Conservation (phyloP, 2,797 vertebrate species). For the Xyrichtys novacula region DNA sequence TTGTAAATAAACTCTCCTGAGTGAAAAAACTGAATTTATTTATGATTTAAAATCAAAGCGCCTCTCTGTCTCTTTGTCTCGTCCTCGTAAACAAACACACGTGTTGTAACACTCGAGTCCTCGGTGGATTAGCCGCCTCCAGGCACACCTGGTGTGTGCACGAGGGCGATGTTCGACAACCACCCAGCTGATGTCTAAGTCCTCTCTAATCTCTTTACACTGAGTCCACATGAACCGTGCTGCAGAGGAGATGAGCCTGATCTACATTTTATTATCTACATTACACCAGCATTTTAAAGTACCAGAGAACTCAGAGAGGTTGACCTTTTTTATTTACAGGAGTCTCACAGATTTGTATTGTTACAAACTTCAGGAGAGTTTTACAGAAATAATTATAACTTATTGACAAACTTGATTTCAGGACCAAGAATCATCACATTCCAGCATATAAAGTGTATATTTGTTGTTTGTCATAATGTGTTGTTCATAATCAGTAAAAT, state of each 20-base stretch:
- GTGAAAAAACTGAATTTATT: background rate
- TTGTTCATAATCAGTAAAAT: constrained; percentile 9
- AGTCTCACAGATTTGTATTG: background rate
- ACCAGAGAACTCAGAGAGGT: background rate
- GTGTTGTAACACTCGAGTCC: constrained; percentile 64
- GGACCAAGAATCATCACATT: background rate
- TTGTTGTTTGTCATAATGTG: background rate
- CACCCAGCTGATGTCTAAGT: constrained; percentile 38
- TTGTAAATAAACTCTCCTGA: too few species aligned
- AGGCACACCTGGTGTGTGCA: constrained; percentile 51
- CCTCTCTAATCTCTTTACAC: constrained; percentile 69
- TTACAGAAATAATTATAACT: background rate
- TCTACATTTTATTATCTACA: constrained; percentile 1
- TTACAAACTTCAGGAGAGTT: constrained; percentile 2
- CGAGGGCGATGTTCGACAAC: constrained; percentile 37
- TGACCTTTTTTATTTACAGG: background rate
- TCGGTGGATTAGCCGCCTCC: constrained; percentile 62
- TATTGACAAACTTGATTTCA: background rate
- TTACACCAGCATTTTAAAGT: background rate
- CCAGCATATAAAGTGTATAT: background rate
- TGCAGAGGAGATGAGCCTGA: background rate
- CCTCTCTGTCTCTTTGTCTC: constrained; percentile 12
- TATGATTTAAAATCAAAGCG: background rate
- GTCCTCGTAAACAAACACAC: constrained; percentile 49
- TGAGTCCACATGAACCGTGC: constrained; percentile 18